phyloP scores from a whole-genome alignment of 2,113 vertebrate species.

The Lynx canadensis region DNA sequence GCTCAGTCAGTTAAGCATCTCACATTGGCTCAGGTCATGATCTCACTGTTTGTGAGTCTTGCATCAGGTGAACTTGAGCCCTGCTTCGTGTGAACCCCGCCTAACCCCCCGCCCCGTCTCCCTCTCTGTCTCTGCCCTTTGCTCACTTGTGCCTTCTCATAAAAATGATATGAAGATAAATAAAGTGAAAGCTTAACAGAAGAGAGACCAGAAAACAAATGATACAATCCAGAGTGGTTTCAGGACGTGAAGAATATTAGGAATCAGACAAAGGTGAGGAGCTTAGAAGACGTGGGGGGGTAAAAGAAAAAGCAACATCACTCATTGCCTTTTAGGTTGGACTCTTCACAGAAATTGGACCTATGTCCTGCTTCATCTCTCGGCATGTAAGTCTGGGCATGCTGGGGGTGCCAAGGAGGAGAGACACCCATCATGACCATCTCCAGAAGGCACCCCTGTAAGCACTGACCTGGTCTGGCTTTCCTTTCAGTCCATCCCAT shows the following conservation, averaged over 20 bases:
- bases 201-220: not conserved
- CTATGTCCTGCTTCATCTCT: slow-evolving; percentile 98
- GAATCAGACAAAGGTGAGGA: not conserved
- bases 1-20: too few species aligned
- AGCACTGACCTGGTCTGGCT: not conserved
- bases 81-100: too few species aligned
- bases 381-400: slow-evolving; percentile 89
- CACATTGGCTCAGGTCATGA: too few species aligned
- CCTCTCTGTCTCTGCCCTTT: too few species aligned
- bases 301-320: not conserved
- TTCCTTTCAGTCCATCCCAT: slow-evolving; percentile 92
- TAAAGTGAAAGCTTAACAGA: not conserved
- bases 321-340: slow-evolving; percentile 87
- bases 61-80: too few species aligned
- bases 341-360: slow-evolving; percentile 96
- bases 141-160: too few species aligned
- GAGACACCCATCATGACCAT: accelerated
- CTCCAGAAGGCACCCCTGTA: not conserved
- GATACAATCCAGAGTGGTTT: not conserved
- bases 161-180: too few species aligned
- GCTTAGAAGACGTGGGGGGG: not conserved
- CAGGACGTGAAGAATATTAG: not conserved
- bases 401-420: not conserved
- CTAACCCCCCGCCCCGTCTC: too few species aligned
- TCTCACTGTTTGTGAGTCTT: too few species aligned